Conservation (phyloP, 2,797 vertebrate species). For the Emydoidea blandingii region DNA sequence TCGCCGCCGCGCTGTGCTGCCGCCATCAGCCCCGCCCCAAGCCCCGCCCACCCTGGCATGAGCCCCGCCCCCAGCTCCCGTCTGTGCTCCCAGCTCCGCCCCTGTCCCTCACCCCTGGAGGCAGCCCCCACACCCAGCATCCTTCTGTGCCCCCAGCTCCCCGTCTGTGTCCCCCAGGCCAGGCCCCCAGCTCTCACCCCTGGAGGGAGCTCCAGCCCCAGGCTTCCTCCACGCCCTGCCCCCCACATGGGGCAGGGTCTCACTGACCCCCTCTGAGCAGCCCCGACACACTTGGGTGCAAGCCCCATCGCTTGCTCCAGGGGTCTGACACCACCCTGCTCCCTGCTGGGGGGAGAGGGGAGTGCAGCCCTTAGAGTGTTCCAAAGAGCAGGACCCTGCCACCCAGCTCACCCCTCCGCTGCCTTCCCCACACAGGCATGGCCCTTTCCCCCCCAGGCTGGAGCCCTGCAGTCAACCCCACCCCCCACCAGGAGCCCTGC, state of each 20-base stretch:
- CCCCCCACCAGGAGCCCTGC: background rate
- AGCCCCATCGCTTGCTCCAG: background rate
- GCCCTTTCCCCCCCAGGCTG: too few species aligned
- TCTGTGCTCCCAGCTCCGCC: too few species aligned
- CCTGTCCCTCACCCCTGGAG: background rate
- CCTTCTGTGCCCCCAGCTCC: background rate
- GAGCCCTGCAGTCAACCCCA: constrained; percentile 47
- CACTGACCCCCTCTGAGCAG: background rate
- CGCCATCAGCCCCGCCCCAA: background rate
- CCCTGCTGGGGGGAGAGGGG: background rate
- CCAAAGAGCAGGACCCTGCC: background rate
- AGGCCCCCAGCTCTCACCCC: background rate
- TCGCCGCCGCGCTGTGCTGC: background rate
- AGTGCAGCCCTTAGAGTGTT: too few species aligned
- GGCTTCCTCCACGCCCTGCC: background rate
- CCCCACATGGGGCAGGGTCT: background rate
- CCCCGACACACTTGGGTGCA: background rate
- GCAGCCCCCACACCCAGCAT: too few species aligned
- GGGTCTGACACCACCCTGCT: too few species aligned
- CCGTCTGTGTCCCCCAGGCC: too few species aligned
- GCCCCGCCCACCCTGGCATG: background rate
- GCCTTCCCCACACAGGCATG: constrained; percentile 43
- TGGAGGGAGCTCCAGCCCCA: background rate
- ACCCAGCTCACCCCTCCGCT: background rate
- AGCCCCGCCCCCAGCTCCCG: background rate